Percentiles rank a stretch among this genome's conserved stretches.
Evolutionary conservation across 2,888 invertebrate species (phyloP).

Genomic region (Nomada fabriciana): DNA sequence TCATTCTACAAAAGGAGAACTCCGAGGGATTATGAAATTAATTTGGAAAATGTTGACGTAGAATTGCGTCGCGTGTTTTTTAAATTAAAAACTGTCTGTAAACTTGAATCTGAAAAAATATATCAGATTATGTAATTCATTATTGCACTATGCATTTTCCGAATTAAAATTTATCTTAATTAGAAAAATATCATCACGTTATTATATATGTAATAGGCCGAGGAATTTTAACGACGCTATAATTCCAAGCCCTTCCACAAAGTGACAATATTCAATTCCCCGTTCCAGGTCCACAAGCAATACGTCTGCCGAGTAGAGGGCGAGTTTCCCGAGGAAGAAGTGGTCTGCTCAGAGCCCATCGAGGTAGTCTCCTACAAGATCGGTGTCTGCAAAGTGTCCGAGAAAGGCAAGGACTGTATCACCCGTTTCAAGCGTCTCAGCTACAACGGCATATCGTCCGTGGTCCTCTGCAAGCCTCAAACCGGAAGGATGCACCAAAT

Average conservation of each 20-base stretch:
- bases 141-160: no score
- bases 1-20: not conserved
- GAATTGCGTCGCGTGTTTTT: no score
- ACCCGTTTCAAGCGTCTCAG: constrained; percentile 96
- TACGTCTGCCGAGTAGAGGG: constrained; percentile 98
- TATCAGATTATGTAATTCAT: no score
- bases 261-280: not conserved
- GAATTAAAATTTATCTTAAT: no score
- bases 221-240: no score
- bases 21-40: no score
- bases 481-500: constrained; percentile 99
- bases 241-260: no score
- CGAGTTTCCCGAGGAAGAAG: constrained; percentile 95
- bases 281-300: constrained; percentile 92
- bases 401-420: constrained; percentile 96
- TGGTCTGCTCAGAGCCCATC: constrained; percentile 95
- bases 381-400: constrained; percentile 97
- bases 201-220: no score
- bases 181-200: no score
- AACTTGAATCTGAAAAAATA: no score
- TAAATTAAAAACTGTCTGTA: no score
- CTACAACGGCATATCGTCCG: constrained; percentile 95
- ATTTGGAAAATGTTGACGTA: no score
- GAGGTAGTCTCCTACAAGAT: constrained; percentile 98
- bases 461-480: constrained; percentile 96